Evolutionary conservation across 2,888 invertebrate species (phyloP).

Genomic region (Hirtodrosophila histrioides): DNA sequence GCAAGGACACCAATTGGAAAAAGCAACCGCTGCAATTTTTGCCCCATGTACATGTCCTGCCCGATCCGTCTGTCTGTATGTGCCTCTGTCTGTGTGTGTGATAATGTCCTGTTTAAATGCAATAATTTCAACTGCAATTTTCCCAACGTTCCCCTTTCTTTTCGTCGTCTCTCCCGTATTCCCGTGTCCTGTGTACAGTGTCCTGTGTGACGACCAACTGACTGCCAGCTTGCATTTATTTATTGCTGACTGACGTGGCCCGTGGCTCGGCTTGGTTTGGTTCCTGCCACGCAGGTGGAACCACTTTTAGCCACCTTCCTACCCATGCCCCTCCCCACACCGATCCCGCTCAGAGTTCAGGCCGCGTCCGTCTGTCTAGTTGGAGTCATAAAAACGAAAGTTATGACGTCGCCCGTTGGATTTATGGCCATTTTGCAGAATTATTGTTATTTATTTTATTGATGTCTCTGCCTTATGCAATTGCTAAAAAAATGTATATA

Average conservation of each 20-base stretch:
- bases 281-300: conserved; percentile 61
- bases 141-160: conserved; percentile 31
- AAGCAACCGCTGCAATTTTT: conserved; percentile 75
- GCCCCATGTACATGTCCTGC: conserved; percentile 42
- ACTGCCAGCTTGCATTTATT: conserved; percentile 83
- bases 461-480: conserved; percentile 72
- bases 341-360: conserved; percentile 3
- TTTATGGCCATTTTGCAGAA: conserved; percentile 82
- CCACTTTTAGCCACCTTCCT: background rate
- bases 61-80: conserved; percentile 15
- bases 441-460: conserved; percentile 80
- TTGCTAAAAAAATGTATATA: conserved; percentile 63
- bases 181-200: conserved; percentile 31
- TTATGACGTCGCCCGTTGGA: conserved; percentile 81
- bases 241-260: conserved; percentile 79
- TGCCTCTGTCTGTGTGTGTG: conserved; percentile 48
- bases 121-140: conserved; percentile 79
- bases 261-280: conserved; percentile 16
- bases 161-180: conserved; percentile 16
- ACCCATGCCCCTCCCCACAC: background rate
- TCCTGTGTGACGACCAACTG: conserved; percentile 75
- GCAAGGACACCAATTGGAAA: conserved; percentile 65
- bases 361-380: conserved; percentile 72
- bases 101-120: conserved; percentile 81
- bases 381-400: conserved; percentile 82